Base-by-base conservation (phyloP, 2,888 invertebrate genomes). In the Scaptomyza parva region DNA sequence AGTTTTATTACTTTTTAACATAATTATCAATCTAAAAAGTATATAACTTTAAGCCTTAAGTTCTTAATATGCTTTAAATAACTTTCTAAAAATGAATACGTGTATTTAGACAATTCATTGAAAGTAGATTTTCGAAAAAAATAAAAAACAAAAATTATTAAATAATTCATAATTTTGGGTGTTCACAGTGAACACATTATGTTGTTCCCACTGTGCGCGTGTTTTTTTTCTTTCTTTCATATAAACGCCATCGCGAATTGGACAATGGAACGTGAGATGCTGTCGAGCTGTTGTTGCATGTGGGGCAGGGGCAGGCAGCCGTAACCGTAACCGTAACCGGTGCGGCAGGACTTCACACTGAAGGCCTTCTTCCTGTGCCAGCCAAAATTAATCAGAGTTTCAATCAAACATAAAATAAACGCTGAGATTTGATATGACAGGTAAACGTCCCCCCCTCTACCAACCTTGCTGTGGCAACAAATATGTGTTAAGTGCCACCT, bases 331-430 rank as follows among this genome's bases (percentile, higher is more conserved):
- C 9, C 28, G 58, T 41, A 41, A 61, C 37, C 22, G 35, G 12
- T 37, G 28, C 30, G 57, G n/a, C n/a, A n/a, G n/a, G 37, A 30
- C 50, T 48, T 20, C 30, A 7, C n/a, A n/a, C n/a, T n/a, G 17
- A 17, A 17, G 28, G 20, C 33, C 28, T 52, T 30, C 28, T 40
- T 52, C 26, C 28, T 40, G 28, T 54, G 67, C n/a, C 66, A 51
- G 65, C 61, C 60, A 61, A 70, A 86, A 83, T 88, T 83, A 85
- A 88, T 88, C 84, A 85, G 71, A 72, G 72, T 74, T 88, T 86
- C 84, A 86, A 88, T 85, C 85, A 84, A 86, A 86, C 73, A 72
- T 68, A 72, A 81, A 86, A 84, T 81, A 86, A 88, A 76, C 52
- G 69, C 76, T 48, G 70, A 81, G 87, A 88, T 86, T 84, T 74